These are phyloP conservation scores for Ichneumoninae sp. DNA, from an alignment of 2,888 invertebrate genomes.

Conservation along the genomic window DNA sequence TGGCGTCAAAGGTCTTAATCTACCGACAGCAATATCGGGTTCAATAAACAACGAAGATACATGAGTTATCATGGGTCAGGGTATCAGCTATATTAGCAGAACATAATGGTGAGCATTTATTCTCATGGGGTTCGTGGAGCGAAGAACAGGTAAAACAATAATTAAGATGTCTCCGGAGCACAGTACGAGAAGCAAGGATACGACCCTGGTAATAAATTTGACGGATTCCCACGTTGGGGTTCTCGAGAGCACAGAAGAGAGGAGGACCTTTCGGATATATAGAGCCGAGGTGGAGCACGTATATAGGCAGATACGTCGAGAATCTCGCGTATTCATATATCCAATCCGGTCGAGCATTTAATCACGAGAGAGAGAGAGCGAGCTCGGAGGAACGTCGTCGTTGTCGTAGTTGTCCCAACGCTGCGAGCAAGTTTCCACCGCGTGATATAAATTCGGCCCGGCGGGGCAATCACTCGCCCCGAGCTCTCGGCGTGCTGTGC, in stretches of 20 bases:
- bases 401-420: constrained; percentile 63
- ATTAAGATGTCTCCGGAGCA: constrained; percentile 70
- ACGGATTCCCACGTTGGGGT: constrained; percentile 70
- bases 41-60: constrained; percentile 48
- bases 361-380: constrained; percentile 68
- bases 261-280: constrained; percentile 57
- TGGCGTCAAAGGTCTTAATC: constrained; percentile 13
- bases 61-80: constrained; percentile 58
- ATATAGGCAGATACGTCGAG: constrained; percentile 40
- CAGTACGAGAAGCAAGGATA: constrained; percentile 53
- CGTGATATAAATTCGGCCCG: constrained; percentile 80
- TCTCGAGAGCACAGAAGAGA: constrained; percentile 58
- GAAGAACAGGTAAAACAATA: constrained; percentile 65
- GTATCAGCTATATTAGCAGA: constrained; percentile 58
- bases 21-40: background rate
- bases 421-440: constrained; percentile 73
- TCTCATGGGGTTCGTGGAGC: constrained; percentile 50
- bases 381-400: constrained; percentile 44
- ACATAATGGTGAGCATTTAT: constrained; percentile 55
- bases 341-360: constrained; percentile 69
- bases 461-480: constrained; percentile 80
- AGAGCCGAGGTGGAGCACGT: constrained; percentile 45
- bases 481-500: constrained; percentile 65
- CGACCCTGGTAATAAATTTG: constrained; percentile 69
- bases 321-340: constrained; percentile 65